Base-by-base conservation (phyloP, 2,797 vertebrate genomes). In the Okamejei kenojei region DNA sequence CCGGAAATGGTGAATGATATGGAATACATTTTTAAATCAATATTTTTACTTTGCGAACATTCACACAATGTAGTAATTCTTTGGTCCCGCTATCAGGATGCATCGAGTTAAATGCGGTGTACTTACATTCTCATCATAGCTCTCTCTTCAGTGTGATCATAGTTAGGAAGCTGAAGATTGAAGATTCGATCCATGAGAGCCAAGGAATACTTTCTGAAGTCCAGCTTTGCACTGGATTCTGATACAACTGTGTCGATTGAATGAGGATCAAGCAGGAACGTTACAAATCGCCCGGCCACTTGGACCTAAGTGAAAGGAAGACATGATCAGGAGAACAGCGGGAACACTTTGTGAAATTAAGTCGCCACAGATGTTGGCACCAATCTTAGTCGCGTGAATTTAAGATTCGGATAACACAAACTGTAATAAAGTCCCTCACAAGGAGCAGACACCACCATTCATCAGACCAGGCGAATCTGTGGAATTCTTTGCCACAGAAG, bases 141-240 rank as follows among this genome's bases (percentile, higher is more conserved):
- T 94, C 97, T 98, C 35, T 96, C 97, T 65, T 95, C 95, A 0
- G 68, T 93, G 0, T 95, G 95, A 93, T 96, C 96, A 93, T 97
- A 95, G 91, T 96, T 94, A 0, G 97, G 97, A 23, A 98, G 96
- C 92, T 77, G 95, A 95, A 98, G 95, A 61, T 96, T 95, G 77
- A 98, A 98, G 94, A 98, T 98, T 93, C 97, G 95, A n/a, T 98
- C 96, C 97, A 98, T 98, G 94, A 98, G 96, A 79, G 97, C 95
- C 92, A 96, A 91, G 0, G 97, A 97, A 0, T 97, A 98, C 93
- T 96, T 94, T 0, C 95, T 94, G 84, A 98, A 98, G 95, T 98
- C 97, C 94, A 98, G 95, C 91, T 93, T 94, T 15, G 95, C 95
- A 0, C 93, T 93, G 0, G 96, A 93, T 94, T 98, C 97, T 93